Evolutionary conservation across 2,888 invertebrate genomes (phyloP).

Genomic region (Druceiella hillmani): DNA sequence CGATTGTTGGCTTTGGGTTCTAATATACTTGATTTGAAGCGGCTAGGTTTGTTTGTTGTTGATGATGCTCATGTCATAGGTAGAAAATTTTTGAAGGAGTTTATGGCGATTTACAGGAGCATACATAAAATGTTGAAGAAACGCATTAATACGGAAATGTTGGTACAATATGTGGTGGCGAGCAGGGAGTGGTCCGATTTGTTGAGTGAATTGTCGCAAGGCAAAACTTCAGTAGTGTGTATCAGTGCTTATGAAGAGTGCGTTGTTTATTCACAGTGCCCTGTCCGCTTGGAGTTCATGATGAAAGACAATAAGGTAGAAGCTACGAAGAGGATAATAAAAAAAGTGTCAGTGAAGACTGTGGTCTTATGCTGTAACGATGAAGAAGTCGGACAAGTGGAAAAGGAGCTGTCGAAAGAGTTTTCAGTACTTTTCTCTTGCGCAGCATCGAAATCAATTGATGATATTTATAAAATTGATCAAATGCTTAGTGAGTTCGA

Average conservation of each 20-base stretch:
- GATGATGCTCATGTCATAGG: constrained; percentile 65
- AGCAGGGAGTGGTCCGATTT: constrained; percentile 60
- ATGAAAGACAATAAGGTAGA: constrained; percentile 39
- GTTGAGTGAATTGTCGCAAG: constrained; percentile 51
- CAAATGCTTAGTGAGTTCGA: constrained; percentile 36
- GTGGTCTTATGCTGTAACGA: constrained; percentile 58
- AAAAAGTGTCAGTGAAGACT: constrained; percentile 49
- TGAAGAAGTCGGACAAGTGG: constrained; percentile 48
- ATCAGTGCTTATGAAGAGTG: constrained; percentile 72
- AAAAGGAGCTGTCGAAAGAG: constrained; percentile 28
- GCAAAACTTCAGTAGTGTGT: constrained; percentile 58
- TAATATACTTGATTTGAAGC: constrained; percentile 51
- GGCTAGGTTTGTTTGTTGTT: constrained; percentile 61
- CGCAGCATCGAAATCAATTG: constrained; percentile 36
- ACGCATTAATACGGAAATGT: constrained; percentile 37
- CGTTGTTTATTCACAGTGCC: constrained; percentile 60
- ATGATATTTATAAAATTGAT: constrained; percentile 37
- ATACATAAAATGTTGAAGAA: constrained; percentile 41
- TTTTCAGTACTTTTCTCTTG: constrained; percentile 33
- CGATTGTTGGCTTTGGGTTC: constrained; percentile 38
- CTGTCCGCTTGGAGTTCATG: constrained; percentile 40
- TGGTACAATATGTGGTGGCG: constrained; percentile 55
- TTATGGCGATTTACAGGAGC: constrained; percentile 39
- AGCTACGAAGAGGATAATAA: too few relatives aligned
- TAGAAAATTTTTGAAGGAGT: constrained; percentile 44